Percentiles rank a stretch among this genome's conserved stretches.
Conservation (phyloP, 2,888 invertebrate genomes). For the Nephrotoma flavescens region DNA sequence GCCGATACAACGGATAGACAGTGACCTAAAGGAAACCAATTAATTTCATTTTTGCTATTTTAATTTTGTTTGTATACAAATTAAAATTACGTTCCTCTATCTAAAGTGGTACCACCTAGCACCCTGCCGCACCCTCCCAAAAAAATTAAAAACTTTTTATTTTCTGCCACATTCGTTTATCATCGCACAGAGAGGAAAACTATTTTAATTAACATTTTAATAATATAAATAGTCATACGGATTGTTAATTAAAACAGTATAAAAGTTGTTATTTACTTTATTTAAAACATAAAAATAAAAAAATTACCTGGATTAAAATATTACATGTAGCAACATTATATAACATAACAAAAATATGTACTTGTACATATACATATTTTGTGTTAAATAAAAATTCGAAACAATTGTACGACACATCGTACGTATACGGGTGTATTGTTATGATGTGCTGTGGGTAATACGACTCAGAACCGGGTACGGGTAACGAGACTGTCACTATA, state of each 20-base stretch:
- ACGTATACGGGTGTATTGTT: background rate
- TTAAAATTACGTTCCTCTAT: background rate
- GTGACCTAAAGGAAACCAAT: background rate
- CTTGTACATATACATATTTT: background rate
- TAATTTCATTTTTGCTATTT: background rate
- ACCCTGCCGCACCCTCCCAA: background rate
- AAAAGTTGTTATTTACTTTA: background rate
- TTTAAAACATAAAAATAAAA: background rate
- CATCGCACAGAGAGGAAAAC: background rate
- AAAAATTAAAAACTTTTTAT: background rate
- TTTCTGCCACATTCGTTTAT: background rate
- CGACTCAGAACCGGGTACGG: background rate
- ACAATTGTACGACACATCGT: background rate
- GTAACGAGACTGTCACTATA: background rate
- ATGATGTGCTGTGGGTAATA: too few relatives aligned
- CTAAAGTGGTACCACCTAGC: background rate
- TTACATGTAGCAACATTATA: background rate
- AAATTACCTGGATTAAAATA: background rate
- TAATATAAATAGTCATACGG: background rate
- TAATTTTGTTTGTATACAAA: background rate
- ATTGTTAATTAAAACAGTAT: background rate
- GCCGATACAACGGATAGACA: background rate
- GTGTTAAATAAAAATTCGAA: background rate
- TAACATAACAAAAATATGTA: background rate
- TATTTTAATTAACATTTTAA: background rate